Percentiles rank a stretch among this genome's conserved stretches.
These are phyloP conservation scores for Paramisgurnus dabryanus DNA, from an alignment of 2,113 vertebrate species.

Conservation along the genomic window DNA sequence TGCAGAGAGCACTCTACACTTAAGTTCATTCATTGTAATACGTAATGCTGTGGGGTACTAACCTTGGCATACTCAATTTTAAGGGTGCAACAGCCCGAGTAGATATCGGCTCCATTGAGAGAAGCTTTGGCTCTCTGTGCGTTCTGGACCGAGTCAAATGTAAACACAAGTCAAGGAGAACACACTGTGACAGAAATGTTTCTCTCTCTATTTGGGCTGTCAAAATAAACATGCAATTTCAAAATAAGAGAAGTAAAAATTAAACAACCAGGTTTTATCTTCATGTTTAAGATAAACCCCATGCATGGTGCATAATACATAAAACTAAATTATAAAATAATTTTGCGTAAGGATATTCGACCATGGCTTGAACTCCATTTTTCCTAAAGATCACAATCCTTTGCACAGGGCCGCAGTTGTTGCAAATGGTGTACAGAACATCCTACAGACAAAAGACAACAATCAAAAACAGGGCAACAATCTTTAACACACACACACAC, in stretches of 20 bases:
- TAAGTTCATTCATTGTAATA: not conserved
- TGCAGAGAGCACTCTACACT: not conserved
- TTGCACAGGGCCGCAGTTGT: conserved; percentile 93
- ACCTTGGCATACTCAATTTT: conserved; percentile 98
- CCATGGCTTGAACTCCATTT: conserved; percentile 96
- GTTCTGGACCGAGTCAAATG: conserved; percentile 93
- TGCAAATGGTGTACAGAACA: conserved; percentile 94
- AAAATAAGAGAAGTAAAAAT: not conserved
- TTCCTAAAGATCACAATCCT: conserved; percentile 97
- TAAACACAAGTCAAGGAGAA: conserved; percentile 76
- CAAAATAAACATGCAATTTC: not conserved
- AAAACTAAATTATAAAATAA: not conserved
- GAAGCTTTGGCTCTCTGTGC: conserved; percentile 95
- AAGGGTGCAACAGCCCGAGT: conserved; percentile 94
- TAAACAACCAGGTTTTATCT: not conserved
- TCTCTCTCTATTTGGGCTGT: not conserved
- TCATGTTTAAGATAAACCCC: not conserved
- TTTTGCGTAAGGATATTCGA: conserved; percentile 89
- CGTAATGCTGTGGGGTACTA: not conserved
- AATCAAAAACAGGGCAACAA: not conserved
- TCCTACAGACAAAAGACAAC: conserved; percentile 71
- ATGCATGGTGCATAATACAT: not conserved
- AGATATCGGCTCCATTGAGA: conserved; percentile 93
- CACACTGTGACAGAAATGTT: not conserved
- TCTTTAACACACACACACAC: not conserved